A percentile compares a stretch with the other conserved stretches of the same genome.
phyloP scores from a whole-genome alignment of 2,888 invertebrate species.

The Leptodirus hochenwartii region DNA sequence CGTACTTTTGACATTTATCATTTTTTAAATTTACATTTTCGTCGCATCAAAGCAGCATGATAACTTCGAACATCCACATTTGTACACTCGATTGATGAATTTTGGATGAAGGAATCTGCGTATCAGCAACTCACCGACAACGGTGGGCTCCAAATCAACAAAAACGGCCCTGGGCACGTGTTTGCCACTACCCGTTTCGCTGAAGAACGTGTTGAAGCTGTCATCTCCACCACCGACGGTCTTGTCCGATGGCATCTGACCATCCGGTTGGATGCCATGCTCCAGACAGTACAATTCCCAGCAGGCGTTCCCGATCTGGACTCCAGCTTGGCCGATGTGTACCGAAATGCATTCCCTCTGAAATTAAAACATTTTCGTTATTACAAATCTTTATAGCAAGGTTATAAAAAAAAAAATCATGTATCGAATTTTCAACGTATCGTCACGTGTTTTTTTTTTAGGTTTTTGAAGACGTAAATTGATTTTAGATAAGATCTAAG shows the following conservation, averaged over 20 bases:
- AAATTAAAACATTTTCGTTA: conserved; percentile 14
- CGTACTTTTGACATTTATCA: no score
- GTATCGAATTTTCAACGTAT: no score
- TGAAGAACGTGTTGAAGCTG: conserved; percentile 63
- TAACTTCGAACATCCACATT: no score
- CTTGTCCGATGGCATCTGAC: conserved; percentile 73
- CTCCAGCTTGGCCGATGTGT: conserved; percentile 73
- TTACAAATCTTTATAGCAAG: no score
- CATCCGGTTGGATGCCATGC: conserved; percentile 65
- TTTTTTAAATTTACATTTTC: no score
- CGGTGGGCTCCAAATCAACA: conserved; percentile 84
- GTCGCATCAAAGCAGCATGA: no score
- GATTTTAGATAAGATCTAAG: no score
- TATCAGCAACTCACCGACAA: conserved; percentile 61
- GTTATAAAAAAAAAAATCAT: no score
- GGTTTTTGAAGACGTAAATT: no score
- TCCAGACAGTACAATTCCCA: conserved; percentile 77
- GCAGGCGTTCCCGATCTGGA: conserved; percentile 74
- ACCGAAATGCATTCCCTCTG: conserved; percentile 78
- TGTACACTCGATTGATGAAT: no score
- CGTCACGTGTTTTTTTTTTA: no score
- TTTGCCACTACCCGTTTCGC: conserved; percentile 58
- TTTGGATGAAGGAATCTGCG: no score
- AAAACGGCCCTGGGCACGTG: conserved; percentile 81
- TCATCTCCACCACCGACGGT: conserved; percentile 56